Base-by-base conservation (phyloP, 2,888 invertebrate species). In the Rhingia rostrata region DNA sequence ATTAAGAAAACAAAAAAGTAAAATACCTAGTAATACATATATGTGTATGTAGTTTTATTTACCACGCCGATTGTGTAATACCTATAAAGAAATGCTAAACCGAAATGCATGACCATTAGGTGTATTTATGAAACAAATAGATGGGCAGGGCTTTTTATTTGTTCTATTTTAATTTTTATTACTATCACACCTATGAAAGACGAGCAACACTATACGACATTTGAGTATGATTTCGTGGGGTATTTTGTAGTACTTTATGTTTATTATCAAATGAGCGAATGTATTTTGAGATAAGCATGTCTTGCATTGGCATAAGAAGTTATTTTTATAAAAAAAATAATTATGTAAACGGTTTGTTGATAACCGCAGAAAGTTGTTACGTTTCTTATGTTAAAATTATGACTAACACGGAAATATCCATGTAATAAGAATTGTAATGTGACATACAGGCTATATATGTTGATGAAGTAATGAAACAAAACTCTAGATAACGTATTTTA, bases 101-200 rank as follows among this genome's bases (percentile, higher is more conserved):
- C 64, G 63, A 74, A 83, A 58, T 78, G 67, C 78, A 69, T 82
- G 72, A 63, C 78, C 69, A 41, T n/a, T 60, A 47, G 39, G 39
- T 41, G 45, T 33, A 45, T n/a, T 54, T 53, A 37, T 14, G 45
- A 32, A 60, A 67, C 10, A 10, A 49, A 60, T 43, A 32, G 51
- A 37, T 67, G 64, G 33, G 51, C 43, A 10, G 30, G 12, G 4
- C 4, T 51, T 14, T 37, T 43, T 37, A 2, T 22, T 22, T 22
- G 22, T 22, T 22, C 22, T 22, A 22, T 22, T 22, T 22, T 22
- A 22, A 22, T 22, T 22, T 22, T 7, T 12, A 5, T 54, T 12
- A 37, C 7, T 33, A 45, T 14, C 37, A 6, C 32, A 33, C 35
- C 54, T 43, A 9, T 56, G 49, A 4, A 30, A 72, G 53, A 72